A percentile compares a stretch with the other conserved stretches of the same genome.
Evolutionary conservation across 30 jellyfish, hydroid and myxozoan genomes (phyloP).

Genomic region (Aurelia sp.): DNA sequence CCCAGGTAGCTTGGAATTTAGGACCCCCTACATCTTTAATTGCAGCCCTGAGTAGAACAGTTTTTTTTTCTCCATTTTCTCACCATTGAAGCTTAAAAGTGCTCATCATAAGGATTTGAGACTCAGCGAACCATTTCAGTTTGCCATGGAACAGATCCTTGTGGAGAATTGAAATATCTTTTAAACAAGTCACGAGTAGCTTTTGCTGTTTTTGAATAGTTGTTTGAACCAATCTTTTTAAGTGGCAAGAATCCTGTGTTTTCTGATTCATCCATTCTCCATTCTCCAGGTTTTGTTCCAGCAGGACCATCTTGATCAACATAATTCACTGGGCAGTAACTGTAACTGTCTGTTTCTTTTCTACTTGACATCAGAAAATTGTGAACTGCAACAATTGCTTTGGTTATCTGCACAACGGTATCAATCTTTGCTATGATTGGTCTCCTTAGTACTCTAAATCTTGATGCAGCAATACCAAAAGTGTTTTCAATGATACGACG

Average conservation of each 20-base stretch:
- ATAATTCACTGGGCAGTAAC: slow-evolving; percentile 31
- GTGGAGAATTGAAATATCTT: slow-evolving; percentile 6
- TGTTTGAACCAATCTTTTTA: not conserved
- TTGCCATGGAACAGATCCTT: slow-evolving; percentile 23
- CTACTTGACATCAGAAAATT: slow-evolving; percentile 13
- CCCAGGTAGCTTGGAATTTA: no score
- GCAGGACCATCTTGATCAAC: slow-evolving; percentile 34
- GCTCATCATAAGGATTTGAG: not conserved
- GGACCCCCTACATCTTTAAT: not conserved
- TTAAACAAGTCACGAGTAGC: slow-evolving; percentile 2
- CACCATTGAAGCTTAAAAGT: not conserved
- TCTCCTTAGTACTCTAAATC: slow-evolving; percentile 18
- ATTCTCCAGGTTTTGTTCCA: not conserved
- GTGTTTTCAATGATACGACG: slow-evolving; percentile 36
- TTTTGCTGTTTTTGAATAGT: not conserved
- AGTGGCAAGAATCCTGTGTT: not conserved
- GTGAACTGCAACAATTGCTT: slow-evolving; percentile 35
- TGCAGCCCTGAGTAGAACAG: not conserved
- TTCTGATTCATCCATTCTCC: slow-evolving; percentile 1
- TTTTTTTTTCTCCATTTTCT: not conserved
- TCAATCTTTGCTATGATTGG: not conserved
- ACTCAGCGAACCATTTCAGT: not conserved
- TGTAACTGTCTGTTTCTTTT: slow-evolving; percentile 33
- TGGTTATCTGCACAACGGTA: not conserved
- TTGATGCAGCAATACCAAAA: slow-evolving; percentile 40